Evolutionary conservation across 2,888 invertebrate species (phyloP).

Genomic region (Masnerella sp.): DNA sequence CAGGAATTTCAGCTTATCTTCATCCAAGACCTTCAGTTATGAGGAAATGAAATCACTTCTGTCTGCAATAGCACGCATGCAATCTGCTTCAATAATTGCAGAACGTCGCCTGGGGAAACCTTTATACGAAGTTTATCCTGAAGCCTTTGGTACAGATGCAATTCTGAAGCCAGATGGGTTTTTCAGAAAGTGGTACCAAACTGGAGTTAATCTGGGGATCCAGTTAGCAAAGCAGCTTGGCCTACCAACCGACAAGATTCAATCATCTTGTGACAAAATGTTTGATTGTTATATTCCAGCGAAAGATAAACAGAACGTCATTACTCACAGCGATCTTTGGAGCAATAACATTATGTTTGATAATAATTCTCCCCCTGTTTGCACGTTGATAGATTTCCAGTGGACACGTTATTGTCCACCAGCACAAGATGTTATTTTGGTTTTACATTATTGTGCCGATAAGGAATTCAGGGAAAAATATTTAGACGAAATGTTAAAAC

Average conservation of each 20-base stretch:
- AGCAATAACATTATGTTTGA: slow-evolving; percentile 82
- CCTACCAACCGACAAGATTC: slow-evolving; percentile 29
- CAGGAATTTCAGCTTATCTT: slow-evolving; percentile 66
- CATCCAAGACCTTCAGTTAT: slow-evolving; percentile 60
- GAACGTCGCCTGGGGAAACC: slow-evolving; percentile 66
- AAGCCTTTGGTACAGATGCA: slow-evolving; percentile 57
- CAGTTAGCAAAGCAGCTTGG: slow-evolving; percentile 64
- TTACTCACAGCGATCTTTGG: slow-evolving; percentile 83
- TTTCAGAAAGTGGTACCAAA: slow-evolving; percentile 42
- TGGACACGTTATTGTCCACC: slow-evolving; percentile 79
- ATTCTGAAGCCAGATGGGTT: slow-evolving; percentile 57
- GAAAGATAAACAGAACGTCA: slow-evolving; percentile 72
- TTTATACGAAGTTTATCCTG: slow-evolving; percentile 65
- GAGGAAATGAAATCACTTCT: slow-evolving; percentile 65
- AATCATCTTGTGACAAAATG: slow-evolving; percentile 26
- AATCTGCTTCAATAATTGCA: slow-evolving; percentile 69
- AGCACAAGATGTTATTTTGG: slow-evolving; percentile 55
- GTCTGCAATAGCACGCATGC: slow-evolving; percentile 69
- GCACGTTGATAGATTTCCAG: slow-evolving; percentile 86
- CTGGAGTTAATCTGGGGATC: slow-evolving; percentile 50
- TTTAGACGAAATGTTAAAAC: slow-evolving; percentile 35
- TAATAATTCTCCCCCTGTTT: slow-evolving; percentile 79
- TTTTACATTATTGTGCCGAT: slow-evolving; percentile 51
- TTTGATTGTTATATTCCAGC: slow-evolving; percentile 45
- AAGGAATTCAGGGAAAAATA: slow-evolving; percentile 39